Conservation (phyloP, 2,797 vertebrate species). For the Anisognathus igniventris region DNA sequence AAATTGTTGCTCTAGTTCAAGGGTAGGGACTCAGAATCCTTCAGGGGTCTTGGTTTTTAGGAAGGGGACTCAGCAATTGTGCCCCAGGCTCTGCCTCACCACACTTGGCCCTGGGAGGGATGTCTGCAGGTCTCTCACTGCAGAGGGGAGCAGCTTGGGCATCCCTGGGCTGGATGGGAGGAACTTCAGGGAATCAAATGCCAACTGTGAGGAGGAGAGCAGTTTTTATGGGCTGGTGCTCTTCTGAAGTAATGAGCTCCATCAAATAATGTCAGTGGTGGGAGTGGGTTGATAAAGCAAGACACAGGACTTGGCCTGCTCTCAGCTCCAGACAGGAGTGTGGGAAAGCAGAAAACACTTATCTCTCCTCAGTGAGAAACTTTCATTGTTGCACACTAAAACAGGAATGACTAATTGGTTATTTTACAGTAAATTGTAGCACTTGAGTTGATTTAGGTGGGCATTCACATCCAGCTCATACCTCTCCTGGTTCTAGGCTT, state of each 20-base stretch:
- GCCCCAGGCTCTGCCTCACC: background rate
- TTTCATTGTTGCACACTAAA: background rate
- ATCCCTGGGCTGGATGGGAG: background rate
- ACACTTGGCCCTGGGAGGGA: background rate
- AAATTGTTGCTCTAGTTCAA: background rate
- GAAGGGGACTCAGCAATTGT: background rate
- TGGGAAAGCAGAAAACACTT: background rate
- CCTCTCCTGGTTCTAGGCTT: background rate
- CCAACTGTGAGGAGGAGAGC: background rate
- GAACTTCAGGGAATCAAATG: background rate
- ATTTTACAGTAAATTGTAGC: background rate
- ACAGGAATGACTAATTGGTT: background rate
- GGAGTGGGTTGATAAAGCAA: background rate
- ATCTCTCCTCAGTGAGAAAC: background rate
- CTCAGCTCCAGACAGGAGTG: background rate
- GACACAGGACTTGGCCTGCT: background rate
- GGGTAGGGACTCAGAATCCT: background rate
- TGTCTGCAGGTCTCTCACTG: background rate
- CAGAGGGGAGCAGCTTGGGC: too few species aligned
- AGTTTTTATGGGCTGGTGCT: background rate
- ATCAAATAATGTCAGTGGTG: background rate
- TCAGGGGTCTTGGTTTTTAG: background rate
- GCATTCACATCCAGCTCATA: background rate
- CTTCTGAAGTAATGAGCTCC: background rate
- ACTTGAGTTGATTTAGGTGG: background rate